These are phyloP conservation scores for Ptychoptera contaminata DNA, from an alignment of 2,888 invertebrate genomes.

Conservation along the genomic window DNA sequence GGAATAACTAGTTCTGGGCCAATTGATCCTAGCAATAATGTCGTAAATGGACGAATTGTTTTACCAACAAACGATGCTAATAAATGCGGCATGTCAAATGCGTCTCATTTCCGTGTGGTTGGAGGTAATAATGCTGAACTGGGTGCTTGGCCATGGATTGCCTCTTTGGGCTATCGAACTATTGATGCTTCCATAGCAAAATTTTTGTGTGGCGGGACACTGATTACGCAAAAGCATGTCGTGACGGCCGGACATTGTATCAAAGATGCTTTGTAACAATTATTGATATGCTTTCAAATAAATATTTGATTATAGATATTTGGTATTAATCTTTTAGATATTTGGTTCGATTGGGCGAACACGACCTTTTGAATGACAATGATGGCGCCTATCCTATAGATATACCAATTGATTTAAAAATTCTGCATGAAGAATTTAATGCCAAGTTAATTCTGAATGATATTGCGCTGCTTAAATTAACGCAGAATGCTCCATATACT, in stretches of 20 bases:
- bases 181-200: slow-evolving; percentile 30
- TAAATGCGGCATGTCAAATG: slow-evolving; percentile 37
- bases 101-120: slow-evolving; percentile 36
- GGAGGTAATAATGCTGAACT: slow-evolving; percentile 28
- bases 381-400: slow-evolving; percentile 48
- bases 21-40: neutral
- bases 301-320: too few relatives aligned
- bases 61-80: slow-evolving; percentile 7
- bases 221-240: slow-evolving; percentile 49
- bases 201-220: slow-evolving; percentile 61
- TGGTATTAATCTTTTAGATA: slow-evolving; percentile 30
- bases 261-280: slow-evolving; percentile 14
- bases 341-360: slow-evolving; percentile 59
- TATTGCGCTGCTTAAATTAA: slow-evolving; percentile 57
- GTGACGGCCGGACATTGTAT: slow-evolving; percentile 50
- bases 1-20: neutral
- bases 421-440: slow-evolving; percentile 54
- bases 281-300: neutral
- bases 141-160: slow-evolving; percentile 73
- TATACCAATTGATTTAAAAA: slow-evolving; percentile 39
- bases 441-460: slow-evolving; percentile 50
- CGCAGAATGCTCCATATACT: slow-evolving; percentile 17
- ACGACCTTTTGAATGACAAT: slow-evolving; percentile 45
- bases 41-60: neutral
- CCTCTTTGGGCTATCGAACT: slow-evolving; percentile 46